Percentiles rank a stretch among this genome's conserved stretches.
Conservation (phyloP, 2,888 invertebrate species). For the Micoletzkya japonica region DNA sequence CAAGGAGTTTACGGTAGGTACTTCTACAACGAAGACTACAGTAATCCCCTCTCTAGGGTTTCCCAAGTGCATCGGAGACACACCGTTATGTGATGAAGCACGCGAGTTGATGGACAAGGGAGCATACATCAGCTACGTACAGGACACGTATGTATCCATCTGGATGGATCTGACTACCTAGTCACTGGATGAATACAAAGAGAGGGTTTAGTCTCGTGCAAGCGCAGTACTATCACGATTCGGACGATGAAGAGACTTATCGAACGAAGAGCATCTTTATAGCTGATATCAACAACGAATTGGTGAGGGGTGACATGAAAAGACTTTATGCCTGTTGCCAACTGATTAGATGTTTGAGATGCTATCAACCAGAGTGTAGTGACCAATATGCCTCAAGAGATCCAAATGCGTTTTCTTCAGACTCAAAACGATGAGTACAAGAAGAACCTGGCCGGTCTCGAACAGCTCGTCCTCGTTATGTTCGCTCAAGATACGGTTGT, state of each 20-base stretch:
- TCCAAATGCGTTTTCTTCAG: constrained; percentile 53
- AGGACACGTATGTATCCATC: constrained; percentile 43
- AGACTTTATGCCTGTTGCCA: too few species aligned
- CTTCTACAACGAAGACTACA: background rate
- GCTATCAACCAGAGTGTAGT: too few species aligned
- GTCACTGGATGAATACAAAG: background rate
- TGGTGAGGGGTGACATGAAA: constrained; percentile 64
- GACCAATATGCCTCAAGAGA: too few species aligned
- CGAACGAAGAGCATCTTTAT: constrained; percentile 78
- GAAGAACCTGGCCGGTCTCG: constrained; percentile 76
- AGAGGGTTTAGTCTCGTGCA: constrained; percentile 72
- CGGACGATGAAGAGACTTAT: constrained; percentile 81
- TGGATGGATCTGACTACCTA: background rate
- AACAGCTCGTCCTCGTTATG: constrained; percentile 85
- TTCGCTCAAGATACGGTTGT: constrained; percentile 89
- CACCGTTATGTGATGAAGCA: constrained; percentile 74
- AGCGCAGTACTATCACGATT: constrained; percentile 99
- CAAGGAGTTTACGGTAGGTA: constrained; percentile 74
- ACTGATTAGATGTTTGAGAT: too few species aligned
- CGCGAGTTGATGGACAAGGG: constrained; percentile 79
- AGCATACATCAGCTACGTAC: constrained; percentile 73
- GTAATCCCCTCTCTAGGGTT: constrained; percentile 69
- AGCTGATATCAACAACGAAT: constrained; percentile 93
- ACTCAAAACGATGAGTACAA: constrained; percentile 71
- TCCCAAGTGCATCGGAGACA: constrained; percentile 79